A percentile compares a stretch with the other conserved stretches of the same genome.
phyloP scores from a whole-genome alignment of 2,113 vertebrate genomes.

The Heptranchias perlo region DNA sequence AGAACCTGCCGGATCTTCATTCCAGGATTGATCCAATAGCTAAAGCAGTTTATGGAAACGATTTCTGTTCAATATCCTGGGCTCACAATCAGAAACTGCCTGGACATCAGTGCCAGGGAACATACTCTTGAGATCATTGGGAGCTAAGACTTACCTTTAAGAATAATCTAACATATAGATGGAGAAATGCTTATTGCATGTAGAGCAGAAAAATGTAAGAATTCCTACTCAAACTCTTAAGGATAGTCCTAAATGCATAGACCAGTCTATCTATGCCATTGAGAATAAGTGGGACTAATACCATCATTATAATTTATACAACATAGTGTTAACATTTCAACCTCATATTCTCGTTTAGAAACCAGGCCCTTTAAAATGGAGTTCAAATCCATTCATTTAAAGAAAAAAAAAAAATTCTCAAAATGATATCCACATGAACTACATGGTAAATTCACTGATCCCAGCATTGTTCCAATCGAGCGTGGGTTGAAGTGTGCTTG shows the following conservation, averaged over 20 bases:
- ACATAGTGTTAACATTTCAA: neutral
- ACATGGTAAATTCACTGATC: neutral
- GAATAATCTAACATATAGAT: neutral
- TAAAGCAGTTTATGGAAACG: no score
- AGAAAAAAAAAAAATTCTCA: neutral
- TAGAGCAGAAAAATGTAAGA: neutral
- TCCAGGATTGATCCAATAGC: no score
- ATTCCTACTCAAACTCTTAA: neutral
- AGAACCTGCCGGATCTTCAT: no score
- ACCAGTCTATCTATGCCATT: neutral
- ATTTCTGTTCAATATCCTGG: no score
- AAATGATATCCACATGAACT: neutral
- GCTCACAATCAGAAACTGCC: no score
- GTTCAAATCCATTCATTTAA: neutral
- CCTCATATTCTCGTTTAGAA: neutral
- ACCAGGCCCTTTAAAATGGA: neutral
- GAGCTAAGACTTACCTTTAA: neutral
- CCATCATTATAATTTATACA: neutral
- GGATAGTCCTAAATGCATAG: neutral
- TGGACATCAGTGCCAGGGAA: no score
- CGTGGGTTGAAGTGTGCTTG: neutral
- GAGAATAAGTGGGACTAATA: neutral
- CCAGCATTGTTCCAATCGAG: neutral
- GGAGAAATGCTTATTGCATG: neutral
- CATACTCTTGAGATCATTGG: no score